phyloP scores from a whole-genome alignment of 2,797 vertebrate genomes.

The Scleropages formosus region DNA sequence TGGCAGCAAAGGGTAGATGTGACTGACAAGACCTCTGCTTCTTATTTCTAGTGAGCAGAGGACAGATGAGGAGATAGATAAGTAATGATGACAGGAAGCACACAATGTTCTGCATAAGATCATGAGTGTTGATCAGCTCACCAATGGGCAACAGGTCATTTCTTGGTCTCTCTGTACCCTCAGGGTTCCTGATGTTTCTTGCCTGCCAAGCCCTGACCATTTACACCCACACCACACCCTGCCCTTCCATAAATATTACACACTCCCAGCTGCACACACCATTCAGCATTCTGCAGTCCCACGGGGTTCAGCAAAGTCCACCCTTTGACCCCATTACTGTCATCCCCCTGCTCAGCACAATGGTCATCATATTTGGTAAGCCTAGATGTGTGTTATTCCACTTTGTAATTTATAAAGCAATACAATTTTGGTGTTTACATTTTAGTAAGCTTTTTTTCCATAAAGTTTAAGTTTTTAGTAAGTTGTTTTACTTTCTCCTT shows the following conservation, averaged over 20 bases:
- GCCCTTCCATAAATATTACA: conserved; percentile 46
- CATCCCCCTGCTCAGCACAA: conserved; percentile 81
- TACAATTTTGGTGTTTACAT: neutral
- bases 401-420: neutral
- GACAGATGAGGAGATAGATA: neutral
- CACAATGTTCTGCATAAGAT: no score
- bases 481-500: neutral
- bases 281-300: conserved; percentile 3
- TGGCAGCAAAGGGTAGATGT: neutral
- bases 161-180: neutral
- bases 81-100: no score
- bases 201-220: conserved; percentile 79
- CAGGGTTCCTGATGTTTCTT: conserved; percentile 75
- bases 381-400: neutral
- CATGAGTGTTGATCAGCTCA: neutral
- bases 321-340: conserved; percentile 54
- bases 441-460: neutral
- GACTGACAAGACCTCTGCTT: neutral
- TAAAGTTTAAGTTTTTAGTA: neutral
- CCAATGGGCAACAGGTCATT: neutral
- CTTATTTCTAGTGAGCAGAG: neutral
- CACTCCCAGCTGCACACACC: conserved; percentile 20
- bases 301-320: neutral
- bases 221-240: conserved; percentile 57
- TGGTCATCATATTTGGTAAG: conserved; percentile 89